Base-by-base conservation (phyloP, 2,113 vertebrate species). In the Oriolus oriolus region DNA sequence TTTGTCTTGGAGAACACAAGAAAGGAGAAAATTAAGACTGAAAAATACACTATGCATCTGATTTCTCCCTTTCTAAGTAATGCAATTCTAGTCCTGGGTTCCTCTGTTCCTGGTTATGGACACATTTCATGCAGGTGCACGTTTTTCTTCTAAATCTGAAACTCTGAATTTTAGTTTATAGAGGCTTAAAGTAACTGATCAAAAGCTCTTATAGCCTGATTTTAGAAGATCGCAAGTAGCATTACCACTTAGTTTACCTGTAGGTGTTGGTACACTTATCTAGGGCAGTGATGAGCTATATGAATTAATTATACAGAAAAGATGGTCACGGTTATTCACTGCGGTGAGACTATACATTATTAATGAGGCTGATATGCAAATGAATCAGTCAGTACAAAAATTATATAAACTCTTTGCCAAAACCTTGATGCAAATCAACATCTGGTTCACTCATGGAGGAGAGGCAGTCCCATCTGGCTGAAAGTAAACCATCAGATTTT, bases 391-490 rank as follows among this genome's bases (percentile, higher is more conserved):
- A 96, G 75, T 95, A 96, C 49, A 93, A 90, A 91, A 85, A 76
- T 47, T 76, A 68, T 78, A 84, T 60, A 39, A 93, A 74, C 20
- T 68, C 65, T 84, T 66, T 84, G 79, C 90, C 90, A 95, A 94
- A 95, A 87, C 75, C 60, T 77, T 88, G 42, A 94, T 95, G 85
- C 76, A 87, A 93, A 93, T 96, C 90, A 96, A 84, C 86, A 97
- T 90, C 84, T 85, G 87, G 60, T 78, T 89, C 23, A 82, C 82
- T 82, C 65, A 79, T 42, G 57, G 84, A 96, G 85, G 61, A 96
- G 33, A 93, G 23, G 35, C 26, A 66, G 35, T 45, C 74, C 73
- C 74, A 96, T 84, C 73, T 90, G 90, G 24, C 69, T 74, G 82
- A 79, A 90, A 93, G 42, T 42, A 64, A 91, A 56, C 71, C 13